Conservation (phyloP, 2,888 invertebrate genomes). For the Himalopsyche kuldschensis region DNA sequence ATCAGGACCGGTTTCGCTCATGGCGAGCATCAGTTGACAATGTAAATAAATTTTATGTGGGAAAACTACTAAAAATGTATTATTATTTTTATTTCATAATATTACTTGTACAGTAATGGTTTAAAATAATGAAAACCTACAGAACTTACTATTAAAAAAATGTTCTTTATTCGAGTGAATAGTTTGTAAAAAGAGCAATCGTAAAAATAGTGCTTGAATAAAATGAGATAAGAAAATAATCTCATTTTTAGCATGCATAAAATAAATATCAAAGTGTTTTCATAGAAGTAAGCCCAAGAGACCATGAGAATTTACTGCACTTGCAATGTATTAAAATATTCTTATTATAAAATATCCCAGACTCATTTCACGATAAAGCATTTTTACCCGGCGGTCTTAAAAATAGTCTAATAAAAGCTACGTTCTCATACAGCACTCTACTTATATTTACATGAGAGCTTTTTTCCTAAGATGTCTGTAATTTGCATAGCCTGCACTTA, state of each 20-base stretch:
- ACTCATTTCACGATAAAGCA: background rate
- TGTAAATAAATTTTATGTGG: too few species aligned
- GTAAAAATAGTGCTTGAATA: background rate
- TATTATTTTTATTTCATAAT: too few species aligned
- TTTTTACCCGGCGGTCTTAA: background rate
- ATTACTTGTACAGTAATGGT: too few species aligned
- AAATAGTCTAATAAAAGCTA: background rate
- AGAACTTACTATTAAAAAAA: too few species aligned
- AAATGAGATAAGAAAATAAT: background rate
- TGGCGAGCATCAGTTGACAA: too few species aligned
- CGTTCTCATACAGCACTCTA: background rate
- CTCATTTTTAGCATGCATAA: background rate
- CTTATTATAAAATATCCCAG: background rate
- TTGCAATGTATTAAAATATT: background rate
- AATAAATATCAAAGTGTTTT: background rate
- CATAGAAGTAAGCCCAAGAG: background rate
- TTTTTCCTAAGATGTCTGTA: constrained; percentile 31
- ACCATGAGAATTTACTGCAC: background rate
- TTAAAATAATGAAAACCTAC: too few species aligned
- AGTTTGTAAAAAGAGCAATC: too few species aligned
- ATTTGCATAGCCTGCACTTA: constrained; percentile 31
- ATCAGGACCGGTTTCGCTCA: too few species aligned
- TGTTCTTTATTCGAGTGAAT: too few species aligned
- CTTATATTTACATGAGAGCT: constrained; percentile 16
- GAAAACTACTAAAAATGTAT: too few species aligned